A percentile compares a stretch with the other conserved stretches of the same genome.
phyloP scores from a whole-genome alignment of 2,113 vertebrate species.

The Porphyrio hochstetteri region DNA sequence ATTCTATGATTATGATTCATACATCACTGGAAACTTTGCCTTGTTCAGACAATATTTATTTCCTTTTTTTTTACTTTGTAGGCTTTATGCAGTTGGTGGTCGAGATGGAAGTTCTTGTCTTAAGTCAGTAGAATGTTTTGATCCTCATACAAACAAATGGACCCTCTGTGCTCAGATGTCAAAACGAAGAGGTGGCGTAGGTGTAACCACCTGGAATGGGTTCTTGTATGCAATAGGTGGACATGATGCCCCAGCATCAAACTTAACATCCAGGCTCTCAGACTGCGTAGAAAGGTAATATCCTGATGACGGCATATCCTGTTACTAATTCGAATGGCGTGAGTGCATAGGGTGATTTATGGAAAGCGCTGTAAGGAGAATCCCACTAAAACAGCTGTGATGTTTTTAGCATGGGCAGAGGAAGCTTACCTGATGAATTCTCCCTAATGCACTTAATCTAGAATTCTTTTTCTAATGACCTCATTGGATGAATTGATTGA shows the following conservation, averaged over 20 bases:
- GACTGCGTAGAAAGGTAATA: constrained; percentile 96
- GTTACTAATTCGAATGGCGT: neutral
- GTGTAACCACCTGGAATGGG: constrained; percentile 96
- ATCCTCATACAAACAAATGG: constrained; percentile 99
- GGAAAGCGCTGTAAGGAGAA: neutral
- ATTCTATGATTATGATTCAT: neutral
- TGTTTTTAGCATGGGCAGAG: neutral
- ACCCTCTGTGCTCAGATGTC: constrained; percentile 93
- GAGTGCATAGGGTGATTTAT: neutral
- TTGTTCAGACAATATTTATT: neutral
- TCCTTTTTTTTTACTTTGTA: constrained; percentile 49
- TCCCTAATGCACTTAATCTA: neutral
- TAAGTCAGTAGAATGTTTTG: constrained; percentile 97
- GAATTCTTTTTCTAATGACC: neutral
- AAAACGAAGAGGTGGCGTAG: constrained; percentile 94
- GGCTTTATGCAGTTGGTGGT: constrained; percentile 97
- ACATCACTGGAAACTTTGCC: neutral
- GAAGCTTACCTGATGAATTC: neutral
- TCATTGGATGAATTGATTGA: neutral
- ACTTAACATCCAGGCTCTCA: constrained; percentile 90
- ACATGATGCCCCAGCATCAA: constrained; percentile 94
- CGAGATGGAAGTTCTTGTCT: constrained; percentile 97
- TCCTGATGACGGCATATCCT: neutral
- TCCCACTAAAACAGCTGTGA: neutral
- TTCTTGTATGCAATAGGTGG: constrained; percentile 96